A percentile compares a stretch with the other conserved stretches of the same genome.
phyloP scores from a whole-genome alignment of 2,797 vertebrate species.

The Lithobates sylvaticus region DNA sequence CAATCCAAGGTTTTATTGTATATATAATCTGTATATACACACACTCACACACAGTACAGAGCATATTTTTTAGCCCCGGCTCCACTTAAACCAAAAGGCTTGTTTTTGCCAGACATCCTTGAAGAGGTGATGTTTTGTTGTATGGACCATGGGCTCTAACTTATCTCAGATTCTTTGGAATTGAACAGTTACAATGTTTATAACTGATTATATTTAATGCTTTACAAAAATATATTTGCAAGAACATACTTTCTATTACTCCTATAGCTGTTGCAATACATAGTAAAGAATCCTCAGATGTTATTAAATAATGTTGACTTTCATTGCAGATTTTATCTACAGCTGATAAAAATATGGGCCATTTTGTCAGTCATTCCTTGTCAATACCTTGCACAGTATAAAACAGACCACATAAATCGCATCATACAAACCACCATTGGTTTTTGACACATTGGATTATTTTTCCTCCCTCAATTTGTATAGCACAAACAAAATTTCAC shows the following conservation, averaged over 20 bases:
- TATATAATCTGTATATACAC: no score
- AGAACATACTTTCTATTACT: background rate
- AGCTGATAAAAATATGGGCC: background rate
- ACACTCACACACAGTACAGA: no score
- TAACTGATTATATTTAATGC: no score
- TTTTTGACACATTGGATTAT: constrained; percentile 2
- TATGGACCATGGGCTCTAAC: no score
- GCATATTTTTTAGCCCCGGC: no score
- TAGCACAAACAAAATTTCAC: constrained; percentile 29
- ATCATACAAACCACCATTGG: background rate
- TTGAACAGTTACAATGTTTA: no score
- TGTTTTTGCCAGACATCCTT: no score
- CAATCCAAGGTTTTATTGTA: no score
- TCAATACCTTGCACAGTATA: constrained; percentile 2
- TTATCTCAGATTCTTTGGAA: no score
- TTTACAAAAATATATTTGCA: no score
- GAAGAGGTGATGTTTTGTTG: no score
- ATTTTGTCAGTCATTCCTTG: constrained; percentile 32
- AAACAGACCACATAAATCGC: constrained; percentile 4
- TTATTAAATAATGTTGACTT: constrained; percentile 12
- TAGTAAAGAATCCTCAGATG: background rate
- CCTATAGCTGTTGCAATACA: background rate
- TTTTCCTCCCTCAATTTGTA: constrained; percentile 18
- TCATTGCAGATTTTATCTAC: background rate
- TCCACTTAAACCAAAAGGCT: no score